Percentiles rank a stretch among this genome's conserved stretches.
phyloP scores from a whole-genome alignment of 1,140 invertebrate genomes.

The Danaus melanippus region DNA sequence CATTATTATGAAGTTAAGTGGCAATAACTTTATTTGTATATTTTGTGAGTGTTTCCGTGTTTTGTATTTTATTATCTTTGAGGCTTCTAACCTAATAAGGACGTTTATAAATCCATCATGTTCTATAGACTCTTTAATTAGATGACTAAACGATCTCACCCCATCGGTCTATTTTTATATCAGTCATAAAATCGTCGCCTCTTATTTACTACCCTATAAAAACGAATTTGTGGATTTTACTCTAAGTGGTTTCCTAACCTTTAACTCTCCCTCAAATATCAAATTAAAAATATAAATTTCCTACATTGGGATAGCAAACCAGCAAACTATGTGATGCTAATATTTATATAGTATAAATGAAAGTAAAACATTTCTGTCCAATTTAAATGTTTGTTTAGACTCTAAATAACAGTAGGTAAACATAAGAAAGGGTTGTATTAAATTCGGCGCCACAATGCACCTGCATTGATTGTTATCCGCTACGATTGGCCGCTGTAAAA shows the following conservation, averaged over 20 bases:
- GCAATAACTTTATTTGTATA: too few species aligned
- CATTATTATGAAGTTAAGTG: too few species aligned
- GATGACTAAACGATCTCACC: conserved; percentile 42
- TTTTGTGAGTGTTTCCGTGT: too few species aligned
- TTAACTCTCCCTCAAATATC: too few species aligned
- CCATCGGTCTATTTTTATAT: conserved; percentile 41
- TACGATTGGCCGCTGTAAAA: conserved; percentile 30
- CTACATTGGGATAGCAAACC: too few species aligned
- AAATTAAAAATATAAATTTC: too few species aligned
- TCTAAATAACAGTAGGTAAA: conserved; percentile 3
- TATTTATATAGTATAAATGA: too few species aligned
- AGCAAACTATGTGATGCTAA: too few species aligned
- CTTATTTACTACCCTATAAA: conserved; percentile 38
- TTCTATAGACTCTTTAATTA: conserved; percentile 29
- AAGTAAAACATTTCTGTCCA: too few species aligned
- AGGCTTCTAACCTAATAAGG: conserved; percentile 1
- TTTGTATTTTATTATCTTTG: too few species aligned
- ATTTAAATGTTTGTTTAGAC: too few species aligned
- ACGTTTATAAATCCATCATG: conserved; percentile 45
- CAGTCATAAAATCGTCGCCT: conserved; percentile 45
- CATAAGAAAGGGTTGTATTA: conserved; percentile 24
- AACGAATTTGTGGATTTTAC: conserved; percentile 36
- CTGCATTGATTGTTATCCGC: conserved; percentile 40
- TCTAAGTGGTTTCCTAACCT: neutral
- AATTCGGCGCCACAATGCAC: conserved; percentile 26